Conservation (phyloP, 2,888 invertebrate species). For the Erebia ligea region DNA sequence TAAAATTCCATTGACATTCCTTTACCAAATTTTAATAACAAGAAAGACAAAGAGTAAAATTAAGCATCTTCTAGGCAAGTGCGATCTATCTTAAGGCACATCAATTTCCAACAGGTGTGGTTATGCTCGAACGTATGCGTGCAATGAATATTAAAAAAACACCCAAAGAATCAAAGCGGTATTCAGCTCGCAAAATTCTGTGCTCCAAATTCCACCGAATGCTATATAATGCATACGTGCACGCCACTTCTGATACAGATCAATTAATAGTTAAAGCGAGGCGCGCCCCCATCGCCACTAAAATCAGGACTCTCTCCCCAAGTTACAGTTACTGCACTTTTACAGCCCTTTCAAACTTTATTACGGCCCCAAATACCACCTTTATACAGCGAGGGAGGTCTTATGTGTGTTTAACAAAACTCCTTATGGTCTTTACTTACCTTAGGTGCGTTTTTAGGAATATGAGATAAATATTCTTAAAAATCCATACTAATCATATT, state of each 20-base stretch:
- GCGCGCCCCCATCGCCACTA: conserved; percentile 72
- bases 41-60: too few species aligned
- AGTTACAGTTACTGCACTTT: conserved; percentile 82
- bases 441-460: conserved; percentile 6
- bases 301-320: conserved; percentile 75
- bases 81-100: too few species aligned
- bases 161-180: too few species aligned
- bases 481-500: too few species aligned
- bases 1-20: too few species aligned
- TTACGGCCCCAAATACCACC: conserved; percentile 78
- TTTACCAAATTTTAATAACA: too few species aligned
- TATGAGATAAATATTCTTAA: neutral
- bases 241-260: conserved; percentile 53
- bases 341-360: conserved; percentile 83
- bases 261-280: conserved; percentile 72
- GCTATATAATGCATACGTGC: neutral
- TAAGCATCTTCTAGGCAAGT: too few species aligned
- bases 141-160: too few species aligned
- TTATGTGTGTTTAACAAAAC: conserved; percentile 73
- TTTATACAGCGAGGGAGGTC: conserved; percentile 53
- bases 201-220: neutral
- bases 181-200: neutral
- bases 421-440: conserved; percentile 29
- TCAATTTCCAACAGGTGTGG: too few species aligned
- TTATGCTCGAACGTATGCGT: too few species aligned